Evolutionary conservation across 2,888 invertebrate genomes (phyloP).

Genomic region (Heliothis peltigera): DNA sequence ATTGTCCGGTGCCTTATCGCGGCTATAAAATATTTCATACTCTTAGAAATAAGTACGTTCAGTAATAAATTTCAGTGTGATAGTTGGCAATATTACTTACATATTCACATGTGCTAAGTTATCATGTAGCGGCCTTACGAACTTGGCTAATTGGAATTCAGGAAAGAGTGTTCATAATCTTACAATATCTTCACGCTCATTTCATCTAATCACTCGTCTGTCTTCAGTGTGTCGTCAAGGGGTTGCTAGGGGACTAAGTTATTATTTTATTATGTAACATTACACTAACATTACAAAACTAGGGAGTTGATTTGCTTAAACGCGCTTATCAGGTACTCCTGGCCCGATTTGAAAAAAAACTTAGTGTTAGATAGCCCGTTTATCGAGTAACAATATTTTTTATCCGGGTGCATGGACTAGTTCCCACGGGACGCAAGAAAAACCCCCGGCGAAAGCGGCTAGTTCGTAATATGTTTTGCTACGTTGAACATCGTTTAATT

Average conservation of each 20-base stretch:
- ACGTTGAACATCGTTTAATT: too few species aligned
- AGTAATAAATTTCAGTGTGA: slow-evolving; percentile 69
- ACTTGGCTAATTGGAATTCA: slow-evolving; percentile 35
- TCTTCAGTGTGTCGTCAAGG: background rate
- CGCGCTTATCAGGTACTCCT: too few species aligned
- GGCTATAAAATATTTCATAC: slow-evolving; percentile 76
- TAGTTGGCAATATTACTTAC: slow-evolving; percentile 46
- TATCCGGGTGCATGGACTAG: too few species aligned
- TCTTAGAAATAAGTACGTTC: slow-evolving; percentile 57
- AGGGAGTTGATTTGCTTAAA: too few species aligned
- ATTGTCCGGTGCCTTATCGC: slow-evolving; percentile 82
- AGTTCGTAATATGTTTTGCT: too few species aligned
- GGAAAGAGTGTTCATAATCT: slow-evolving; percentile 32
- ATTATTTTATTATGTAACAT: too few species aligned
- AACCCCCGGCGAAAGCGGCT: too few species aligned
- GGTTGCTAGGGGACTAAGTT: background rate
- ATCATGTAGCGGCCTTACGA: slow-evolving; percentile 17
- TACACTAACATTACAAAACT: background rate
- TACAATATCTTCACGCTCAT: slow-evolving; percentile 14
- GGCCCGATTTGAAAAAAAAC: too few species aligned
- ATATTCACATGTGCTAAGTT: slow-evolving; percentile 21
- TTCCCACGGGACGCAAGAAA: too few species aligned
- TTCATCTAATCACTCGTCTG: slow-evolving; percentile 17
- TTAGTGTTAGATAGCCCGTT: too few species aligned
- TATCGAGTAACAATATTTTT: too few species aligned